Evolutionary conservation across 2,797 vertebrate genomes (phyloP).

Genomic region (Helarctos malayanus): DNA sequence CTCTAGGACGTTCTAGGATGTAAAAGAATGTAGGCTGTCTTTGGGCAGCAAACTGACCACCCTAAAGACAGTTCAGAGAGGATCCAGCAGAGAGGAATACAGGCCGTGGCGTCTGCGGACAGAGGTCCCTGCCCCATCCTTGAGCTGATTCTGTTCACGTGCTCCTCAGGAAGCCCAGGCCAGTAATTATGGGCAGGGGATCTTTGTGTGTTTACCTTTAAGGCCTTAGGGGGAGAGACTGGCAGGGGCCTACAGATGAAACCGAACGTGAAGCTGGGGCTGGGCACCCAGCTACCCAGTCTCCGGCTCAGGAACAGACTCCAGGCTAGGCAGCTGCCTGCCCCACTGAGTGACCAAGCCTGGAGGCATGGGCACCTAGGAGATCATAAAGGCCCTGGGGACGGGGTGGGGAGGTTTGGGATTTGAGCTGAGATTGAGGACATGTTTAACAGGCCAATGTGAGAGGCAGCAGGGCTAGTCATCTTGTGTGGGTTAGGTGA

Average conservation of each 20-base stretch:
- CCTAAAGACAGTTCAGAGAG: neutral
- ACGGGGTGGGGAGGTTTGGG: neutral
- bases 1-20: neutral
- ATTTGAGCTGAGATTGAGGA: neutral
- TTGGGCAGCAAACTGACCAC: neutral
- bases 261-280: neutral
- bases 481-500: neutral
- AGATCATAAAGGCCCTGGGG: neutral
- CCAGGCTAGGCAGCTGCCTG: neutral
- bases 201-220: neutral
- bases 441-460: neutral
- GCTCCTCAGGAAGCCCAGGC: neutral
- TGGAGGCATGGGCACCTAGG: too few species aligned
- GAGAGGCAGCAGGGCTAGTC: neutral
- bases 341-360: neutral
- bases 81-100: neutral
- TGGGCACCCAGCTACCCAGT: neutral
- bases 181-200: neutral
- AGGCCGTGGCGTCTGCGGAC: slow-evolving; percentile 3
- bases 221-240: neutral
- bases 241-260: neutral
- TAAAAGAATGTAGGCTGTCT: neutral
- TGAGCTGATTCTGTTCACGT: neutral
- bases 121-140: neutral
- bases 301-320: neutral